Evolutionary conservation across 2,113 vertebrate genomes (phyloP), one percentile per base, ranked within the genome.

Genomic region (Toxotes jaculatrix): DNA sequence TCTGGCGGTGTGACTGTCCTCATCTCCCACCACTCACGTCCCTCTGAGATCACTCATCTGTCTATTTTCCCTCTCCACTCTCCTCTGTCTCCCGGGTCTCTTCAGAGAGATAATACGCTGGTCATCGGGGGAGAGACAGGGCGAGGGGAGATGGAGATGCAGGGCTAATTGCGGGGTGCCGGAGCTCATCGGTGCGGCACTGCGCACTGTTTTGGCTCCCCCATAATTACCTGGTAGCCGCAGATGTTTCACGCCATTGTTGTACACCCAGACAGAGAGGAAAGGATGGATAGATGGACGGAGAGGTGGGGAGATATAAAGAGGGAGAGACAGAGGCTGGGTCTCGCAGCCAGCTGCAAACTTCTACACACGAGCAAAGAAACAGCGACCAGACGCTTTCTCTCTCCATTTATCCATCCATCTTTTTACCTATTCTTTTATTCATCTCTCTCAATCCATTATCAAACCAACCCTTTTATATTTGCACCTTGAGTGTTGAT

Each of bases 401-500:
- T 66, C 61, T 47, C 72, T 14, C 78, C 73, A 59, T 78, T 61
- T 66, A 80, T 88, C 36, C 51, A 40, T 78, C 81, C 57, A 31
- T 80, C 53, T 64, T 55, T 80, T 72, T 32, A 74, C 31, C 75
- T 59, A 77, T 83, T 81, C 79, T 86, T 87, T 88, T 80, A 88
- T 89, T 87, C 85, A 82, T 90, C 87, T 78, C 84, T 92, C 89
- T 87, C 79, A 83, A 83, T 91, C 90, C 90, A 93, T 92, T 91
- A 90, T 86, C 83, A 88, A 82, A 88, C 59, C 75, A 60, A 65
- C 53, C 74, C 87, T 93, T 92, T 93, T 88, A 87, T 87, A 83
- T 91, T 85, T 93, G 93, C 91, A 94, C 93, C 93, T 95, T 94
- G 91, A 93, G 91, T 89, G 89, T 86, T 89, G 87, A 82, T 92